phyloP scores from a whole-genome alignment of 2,888 invertebrate genomes.

The Meganola albula region DNA sequence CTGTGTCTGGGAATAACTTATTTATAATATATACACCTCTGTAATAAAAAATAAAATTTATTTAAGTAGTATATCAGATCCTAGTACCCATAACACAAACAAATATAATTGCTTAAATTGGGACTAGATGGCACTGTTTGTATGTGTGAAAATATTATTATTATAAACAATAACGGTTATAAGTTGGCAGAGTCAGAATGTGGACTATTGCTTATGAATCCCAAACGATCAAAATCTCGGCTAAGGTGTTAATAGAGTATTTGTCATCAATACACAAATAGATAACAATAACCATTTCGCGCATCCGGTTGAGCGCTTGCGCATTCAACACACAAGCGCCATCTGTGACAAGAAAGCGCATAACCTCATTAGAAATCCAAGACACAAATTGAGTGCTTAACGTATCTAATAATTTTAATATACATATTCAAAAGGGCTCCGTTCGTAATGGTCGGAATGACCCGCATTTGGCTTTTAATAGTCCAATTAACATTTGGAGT shows the following conservation, averaged over 20 bases:
- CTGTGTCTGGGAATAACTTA: no score
- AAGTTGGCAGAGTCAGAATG: no score
- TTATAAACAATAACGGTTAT: no score
- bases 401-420: conserved; percentile 75
- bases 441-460: conserved; percentile 71
- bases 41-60: no score
- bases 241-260: conserved; percentile 55
- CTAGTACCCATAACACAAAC: no score
- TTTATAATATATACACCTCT: no score
- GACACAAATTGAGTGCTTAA: conserved; percentile 68
- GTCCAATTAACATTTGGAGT: conserved; percentile 76
- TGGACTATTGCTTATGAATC: conserved; percentile 32
- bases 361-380: conserved; percentile 76
- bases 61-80: no score
- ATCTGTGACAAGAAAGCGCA: conserved; percentile 77
- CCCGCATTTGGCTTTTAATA: conserved; percentile 77
- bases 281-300: conserved; percentile 69
- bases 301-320: conserved; percentile 70
- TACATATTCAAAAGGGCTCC: conserved; percentile 77
- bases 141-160: no score
- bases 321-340: conserved; percentile 64
- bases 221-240: conserved; percentile 35
- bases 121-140: no score
- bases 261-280: conserved; percentile 61
- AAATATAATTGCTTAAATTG: no score